Evolutionary conservation across 2,797 vertebrate genomes (phyloP).

Genomic region (Lagorchestes hirsutus): DNA sequence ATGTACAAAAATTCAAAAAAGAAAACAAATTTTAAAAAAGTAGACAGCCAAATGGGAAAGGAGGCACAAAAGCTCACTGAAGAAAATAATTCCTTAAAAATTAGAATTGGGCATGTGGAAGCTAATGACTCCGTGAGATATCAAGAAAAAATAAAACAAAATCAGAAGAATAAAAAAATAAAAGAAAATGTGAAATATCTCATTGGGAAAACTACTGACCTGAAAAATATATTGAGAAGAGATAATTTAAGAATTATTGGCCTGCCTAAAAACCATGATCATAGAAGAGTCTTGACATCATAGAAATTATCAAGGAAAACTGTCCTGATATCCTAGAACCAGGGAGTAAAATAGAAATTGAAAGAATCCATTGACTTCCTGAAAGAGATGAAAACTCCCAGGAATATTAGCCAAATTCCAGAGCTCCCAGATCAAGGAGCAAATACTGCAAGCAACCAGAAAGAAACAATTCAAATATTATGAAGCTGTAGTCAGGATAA

Average conservation of each 20-base stretch:
- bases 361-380: not conserved
- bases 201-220: not conserved
- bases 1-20: too few species aligned
- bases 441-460: not conserved
- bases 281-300: not conserved
- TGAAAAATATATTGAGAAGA: not conserved
- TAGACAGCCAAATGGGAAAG: not conserved
- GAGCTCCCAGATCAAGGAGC: not conserved
- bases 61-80: not conserved
- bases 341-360: not conserved
- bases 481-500: not conserved
- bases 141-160: not conserved
- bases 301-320: not conserved
- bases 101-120: not conserved
- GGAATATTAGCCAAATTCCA: not conserved
- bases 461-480: not conserved
- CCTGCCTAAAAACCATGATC: not conserved
- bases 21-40: not conserved
- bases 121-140: not conserved
- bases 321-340: not conserved
- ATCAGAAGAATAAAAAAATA: not conserved
- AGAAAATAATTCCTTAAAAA: not conserved
- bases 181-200: not conserved
- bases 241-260: not conserved
- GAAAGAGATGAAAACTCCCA: not conserved